Evolutionary conservation across 2,888 invertebrate species (phyloP).

Genomic region (Polydrusus cervinus): DNA sequence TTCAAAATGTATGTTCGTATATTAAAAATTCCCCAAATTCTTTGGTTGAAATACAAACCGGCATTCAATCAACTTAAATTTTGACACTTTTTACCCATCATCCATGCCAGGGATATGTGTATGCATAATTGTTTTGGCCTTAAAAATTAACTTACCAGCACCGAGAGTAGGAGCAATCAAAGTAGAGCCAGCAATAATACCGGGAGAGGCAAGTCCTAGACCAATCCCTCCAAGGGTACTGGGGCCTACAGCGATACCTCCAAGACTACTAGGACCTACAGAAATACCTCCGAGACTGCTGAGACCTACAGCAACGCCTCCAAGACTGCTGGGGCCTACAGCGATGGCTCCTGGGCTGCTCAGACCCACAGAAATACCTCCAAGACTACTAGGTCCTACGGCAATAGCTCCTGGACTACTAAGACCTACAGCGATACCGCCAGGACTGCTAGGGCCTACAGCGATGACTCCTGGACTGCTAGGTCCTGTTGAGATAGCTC

Average conservation of each 20-base stretch:
- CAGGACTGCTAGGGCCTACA: slow-evolving; percentile 10
- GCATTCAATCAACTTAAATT: too few species aligned
- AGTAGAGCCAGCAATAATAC: slow-evolving; percentile 13
- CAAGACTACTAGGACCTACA: not conserved
- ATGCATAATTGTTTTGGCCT: too few species aligned
- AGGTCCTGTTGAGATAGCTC: slow-evolving; percentile 13
- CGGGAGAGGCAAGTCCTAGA: slow-evolving; percentile 13
- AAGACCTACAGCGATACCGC: slow-evolving; percentile 12
- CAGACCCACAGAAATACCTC: slow-evolving; percentile 7
- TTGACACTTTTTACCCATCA: too few species aligned
- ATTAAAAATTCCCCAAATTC: too few species aligned
- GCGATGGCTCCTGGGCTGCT: not conserved
- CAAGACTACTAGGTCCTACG: slow-evolving; percentile 2
- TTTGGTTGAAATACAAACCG: too few species aligned
- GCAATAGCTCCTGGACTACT: not conserved
- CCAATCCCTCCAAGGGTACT: slow-evolving; percentile 17
- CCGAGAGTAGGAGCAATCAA: slow-evolving; percentile 28
- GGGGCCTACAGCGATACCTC: slow-evolving; percentile 11
- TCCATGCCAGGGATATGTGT: too few species aligned
- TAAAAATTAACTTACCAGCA: slow-evolving; percentile 35
- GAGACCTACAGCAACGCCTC: slow-evolving; percentile 4
- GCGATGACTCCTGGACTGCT: slow-evolving; percentile 11
- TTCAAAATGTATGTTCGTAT: too few species aligned
- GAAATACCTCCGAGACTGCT: slow-evolving; percentile 3
- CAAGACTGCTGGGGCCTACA: not conserved